Conservation (phyloP, 2,113 vertebrate species). For the Calyptomena viridis region DNA sequence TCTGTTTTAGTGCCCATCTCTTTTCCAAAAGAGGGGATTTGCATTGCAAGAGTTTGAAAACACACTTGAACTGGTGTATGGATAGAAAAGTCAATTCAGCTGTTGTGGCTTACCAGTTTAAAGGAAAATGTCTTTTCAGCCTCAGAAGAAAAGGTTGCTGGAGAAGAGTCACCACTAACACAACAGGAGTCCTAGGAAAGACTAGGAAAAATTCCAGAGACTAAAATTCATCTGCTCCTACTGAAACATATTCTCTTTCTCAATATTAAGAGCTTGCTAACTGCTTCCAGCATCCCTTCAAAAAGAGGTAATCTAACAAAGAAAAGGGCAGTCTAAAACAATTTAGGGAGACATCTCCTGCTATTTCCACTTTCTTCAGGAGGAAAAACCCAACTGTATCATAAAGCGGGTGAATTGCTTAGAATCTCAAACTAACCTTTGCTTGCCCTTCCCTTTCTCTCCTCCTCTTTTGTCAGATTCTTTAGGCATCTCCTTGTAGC, state of each 20-base stretch:
- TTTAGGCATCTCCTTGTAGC: not conserved
- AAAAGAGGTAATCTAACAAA: not conserved
- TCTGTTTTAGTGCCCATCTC: not conserved
- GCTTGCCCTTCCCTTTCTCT: not conserved
- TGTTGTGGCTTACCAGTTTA: not conserved
- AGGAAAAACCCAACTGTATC: not conserved
- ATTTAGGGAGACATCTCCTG: not conserved
- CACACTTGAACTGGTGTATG: rapidly evolving
- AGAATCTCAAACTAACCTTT: not conserved
- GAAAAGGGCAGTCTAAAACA: not conserved
- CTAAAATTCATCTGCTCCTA: not conserved
- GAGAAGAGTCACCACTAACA: not conserved
- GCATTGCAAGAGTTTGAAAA: not conserved
- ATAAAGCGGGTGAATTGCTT: not conserved
- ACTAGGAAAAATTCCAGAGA: not conserved
- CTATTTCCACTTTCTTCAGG: not conserved
- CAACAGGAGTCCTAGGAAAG: not conserved
- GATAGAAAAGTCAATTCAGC: not conserved
- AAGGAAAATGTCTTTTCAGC: not conserved
- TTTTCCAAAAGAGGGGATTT: not conserved
- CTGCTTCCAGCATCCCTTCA: not conserved
- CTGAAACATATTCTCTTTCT: not conserved
- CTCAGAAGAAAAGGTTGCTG: not conserved
- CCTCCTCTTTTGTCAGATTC: not conserved
- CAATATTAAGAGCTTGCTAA: not conserved